phyloP scores from a whole-genome alignment of 2,113 vertebrate genomes.

The Isichthys henryi region DNA sequence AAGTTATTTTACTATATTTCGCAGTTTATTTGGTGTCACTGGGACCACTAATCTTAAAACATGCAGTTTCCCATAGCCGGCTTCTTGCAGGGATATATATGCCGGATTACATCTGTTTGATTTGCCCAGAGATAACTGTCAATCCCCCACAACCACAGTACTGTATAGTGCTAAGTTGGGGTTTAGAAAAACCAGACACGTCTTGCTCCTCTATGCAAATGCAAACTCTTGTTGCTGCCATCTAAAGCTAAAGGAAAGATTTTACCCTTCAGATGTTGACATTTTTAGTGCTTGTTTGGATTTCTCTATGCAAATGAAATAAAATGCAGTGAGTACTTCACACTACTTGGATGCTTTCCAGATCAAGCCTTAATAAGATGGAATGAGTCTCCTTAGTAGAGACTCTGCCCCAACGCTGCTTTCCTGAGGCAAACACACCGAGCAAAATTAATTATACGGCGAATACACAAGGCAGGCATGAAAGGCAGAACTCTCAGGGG shows the following conservation, averaged over 20 bases:
- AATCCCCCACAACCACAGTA: background rate
- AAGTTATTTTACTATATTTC: background rate
- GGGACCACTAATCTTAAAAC: background rate
- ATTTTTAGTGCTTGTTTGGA: background rate
- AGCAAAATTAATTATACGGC: constrained; percentile 42
- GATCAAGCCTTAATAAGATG: background rate
- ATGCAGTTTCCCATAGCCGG: background rate
- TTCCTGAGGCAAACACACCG: constrained; percentile 32
- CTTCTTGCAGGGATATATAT: background rate
- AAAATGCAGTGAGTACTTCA: background rate
- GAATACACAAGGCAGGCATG: constrained; percentile 24
- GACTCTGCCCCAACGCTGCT: background rate
- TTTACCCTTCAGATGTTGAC: background rate
- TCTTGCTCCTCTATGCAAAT: background rate
- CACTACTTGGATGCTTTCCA: background rate
- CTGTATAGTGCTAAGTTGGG: background rate
- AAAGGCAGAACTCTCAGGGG: constrained; percentile 21
- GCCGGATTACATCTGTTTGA: background rate
- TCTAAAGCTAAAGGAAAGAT: background rate
- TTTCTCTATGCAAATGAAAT: background rate
- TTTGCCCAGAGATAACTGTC: background rate
- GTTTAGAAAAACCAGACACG: background rate
- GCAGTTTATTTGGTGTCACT: background rate
- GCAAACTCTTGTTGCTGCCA: background rate
- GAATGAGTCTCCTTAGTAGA: background rate